These are phyloP conservation scores for Alosa alosa DNA, from an alignment of 2,113 vertebrate genomes.

Conservation along the genomic window DNA sequence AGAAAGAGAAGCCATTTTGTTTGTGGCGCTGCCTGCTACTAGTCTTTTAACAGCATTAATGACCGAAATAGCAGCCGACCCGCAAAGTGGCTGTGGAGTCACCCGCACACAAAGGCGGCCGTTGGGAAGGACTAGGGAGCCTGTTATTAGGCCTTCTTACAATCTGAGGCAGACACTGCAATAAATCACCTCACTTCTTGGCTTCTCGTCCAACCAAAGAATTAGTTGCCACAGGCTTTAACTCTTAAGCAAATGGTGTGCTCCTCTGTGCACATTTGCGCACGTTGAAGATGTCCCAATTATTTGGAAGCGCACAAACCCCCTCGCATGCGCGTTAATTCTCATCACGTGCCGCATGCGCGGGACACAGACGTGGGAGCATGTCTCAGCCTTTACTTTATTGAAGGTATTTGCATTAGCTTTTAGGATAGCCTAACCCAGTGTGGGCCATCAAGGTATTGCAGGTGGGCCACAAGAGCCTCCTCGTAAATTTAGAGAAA, in stretches of 20 bases:
- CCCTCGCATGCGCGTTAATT: too few relatives aligned
- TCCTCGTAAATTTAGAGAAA: too few relatives aligned
- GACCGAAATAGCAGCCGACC: not conserved
- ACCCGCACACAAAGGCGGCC: not conserved
- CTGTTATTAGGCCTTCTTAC: not conserved
- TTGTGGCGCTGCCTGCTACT: not conserved
- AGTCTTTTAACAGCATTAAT: not conserved
- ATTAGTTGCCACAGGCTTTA: not conserved
- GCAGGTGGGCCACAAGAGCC: too few relatives aligned
- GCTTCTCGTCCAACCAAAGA: not conserved
- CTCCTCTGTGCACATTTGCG: too few relatives aligned
- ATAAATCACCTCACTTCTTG: not conserved
- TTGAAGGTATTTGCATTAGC: not conserved
- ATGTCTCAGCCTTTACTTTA: too few relatives aligned
- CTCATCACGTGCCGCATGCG: too few relatives aligned
- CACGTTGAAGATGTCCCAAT: too few relatives aligned
- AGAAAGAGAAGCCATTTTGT: conserved; percentile 9
- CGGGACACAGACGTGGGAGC: too few relatives aligned
- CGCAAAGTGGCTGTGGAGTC: not conserved
- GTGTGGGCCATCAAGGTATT: too few relatives aligned
- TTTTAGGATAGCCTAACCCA: not conserved
- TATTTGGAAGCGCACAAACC: too few relatives aligned
- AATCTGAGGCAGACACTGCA: not conserved
- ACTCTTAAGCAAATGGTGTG: not conserved
- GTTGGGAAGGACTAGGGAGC: not conserved